Evolutionary conservation across 2,888 invertebrate species (phyloP).

Genomic region (Criorhina ranunculi): DNA sequence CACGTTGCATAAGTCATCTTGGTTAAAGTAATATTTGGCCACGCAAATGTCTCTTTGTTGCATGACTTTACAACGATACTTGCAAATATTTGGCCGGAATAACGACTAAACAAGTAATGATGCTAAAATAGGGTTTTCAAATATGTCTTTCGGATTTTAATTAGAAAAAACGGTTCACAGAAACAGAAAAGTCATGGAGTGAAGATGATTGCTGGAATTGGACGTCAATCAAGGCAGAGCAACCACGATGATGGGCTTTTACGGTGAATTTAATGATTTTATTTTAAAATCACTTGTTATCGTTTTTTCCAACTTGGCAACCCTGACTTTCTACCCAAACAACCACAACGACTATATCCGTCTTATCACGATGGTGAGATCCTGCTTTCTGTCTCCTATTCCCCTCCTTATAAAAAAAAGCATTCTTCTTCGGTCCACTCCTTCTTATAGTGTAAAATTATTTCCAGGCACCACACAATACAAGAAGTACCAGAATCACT

Average conservation of each 20-base stretch:
- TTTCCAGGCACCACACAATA: conserved; percentile 25
- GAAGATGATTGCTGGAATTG: no score
- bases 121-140: background rate
- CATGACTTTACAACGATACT: background rate
- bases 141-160: background rate
- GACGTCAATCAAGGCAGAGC: no score
- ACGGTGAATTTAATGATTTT: no score
- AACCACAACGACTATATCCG: background rate
- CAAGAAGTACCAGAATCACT: conserved; percentile 35
- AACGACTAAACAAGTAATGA: background rate
- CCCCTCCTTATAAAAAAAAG: background rate
- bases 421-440: conserved; percentile 6
- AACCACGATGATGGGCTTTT: no score
- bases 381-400: conserved; percentile 15
- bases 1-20: conserved; percentile 3
- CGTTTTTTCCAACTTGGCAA: no score
- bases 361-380: background rate
- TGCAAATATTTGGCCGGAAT: background rate
- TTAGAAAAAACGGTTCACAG: no score
- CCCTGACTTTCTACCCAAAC: background rate
- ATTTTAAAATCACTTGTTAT: no score
- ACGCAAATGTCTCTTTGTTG: background rate
- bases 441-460: conserved; percentile 40
- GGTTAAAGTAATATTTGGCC: background rate
- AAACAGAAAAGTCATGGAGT: no score